These are phyloP conservation scores for Lophotis ruficrista DNA, from an alignment of 2,113 vertebrate species.

Conservation along the genomic window DNA sequence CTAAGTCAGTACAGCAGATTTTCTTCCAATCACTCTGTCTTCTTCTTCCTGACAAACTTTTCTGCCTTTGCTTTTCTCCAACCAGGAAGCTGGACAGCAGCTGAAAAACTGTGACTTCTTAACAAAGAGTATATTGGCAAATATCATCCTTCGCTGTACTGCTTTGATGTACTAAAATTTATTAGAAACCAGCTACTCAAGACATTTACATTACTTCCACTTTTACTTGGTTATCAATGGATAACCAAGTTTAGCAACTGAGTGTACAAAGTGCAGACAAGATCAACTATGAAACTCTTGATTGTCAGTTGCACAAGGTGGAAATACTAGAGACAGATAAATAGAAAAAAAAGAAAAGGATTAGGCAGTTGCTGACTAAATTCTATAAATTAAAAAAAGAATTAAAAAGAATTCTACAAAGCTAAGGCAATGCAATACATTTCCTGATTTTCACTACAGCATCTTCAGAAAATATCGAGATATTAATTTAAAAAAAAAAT, in stretches of 20 bases:
- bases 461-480: not conserved
- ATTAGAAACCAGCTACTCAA: not conserved
- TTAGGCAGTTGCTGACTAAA: not conserved
- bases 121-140: not conserved
- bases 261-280: not conserved
- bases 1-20: not conserved
- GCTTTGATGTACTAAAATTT: not conserved
- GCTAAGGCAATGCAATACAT: not conserved
- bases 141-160: not conserved
- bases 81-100: not conserved
- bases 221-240: not conserved
- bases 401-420: not conserved
- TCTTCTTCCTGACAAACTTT: not conserved
- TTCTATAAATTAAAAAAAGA: not conserved
- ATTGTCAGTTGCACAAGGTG: not conserved
- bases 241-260: not conserved
- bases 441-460: not conserved
- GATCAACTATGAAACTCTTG: not conserved
- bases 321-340: not conserved
- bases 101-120: not conserved
- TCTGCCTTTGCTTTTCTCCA: not conserved
- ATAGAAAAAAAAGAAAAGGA: not conserved
- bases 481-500: not conserved
- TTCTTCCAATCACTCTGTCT: not conserved
- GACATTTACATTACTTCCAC: not conserved